Base-by-base conservation (phyloP, 2,113 vertebrate species). In the Indri indri region DNA sequence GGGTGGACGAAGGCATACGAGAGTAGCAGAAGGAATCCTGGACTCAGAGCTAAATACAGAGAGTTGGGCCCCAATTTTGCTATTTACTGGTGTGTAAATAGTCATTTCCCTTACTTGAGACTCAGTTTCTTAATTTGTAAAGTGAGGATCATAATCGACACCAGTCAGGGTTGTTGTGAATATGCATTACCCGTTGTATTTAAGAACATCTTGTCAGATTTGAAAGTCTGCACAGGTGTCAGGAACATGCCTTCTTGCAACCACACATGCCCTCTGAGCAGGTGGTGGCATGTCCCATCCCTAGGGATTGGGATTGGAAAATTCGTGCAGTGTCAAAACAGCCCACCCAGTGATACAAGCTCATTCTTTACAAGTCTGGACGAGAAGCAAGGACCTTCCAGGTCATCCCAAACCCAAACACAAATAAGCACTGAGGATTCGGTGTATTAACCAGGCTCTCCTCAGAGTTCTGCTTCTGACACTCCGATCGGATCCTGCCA, bases 121-220 rank as follows among this genome's bases (percentile, higher is more conserved):
- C 70, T 94, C 37, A n/a, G 16, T 90, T 76, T 70, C 71, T 65
- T 85, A 88, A 71, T 68, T 27, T 65, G 34, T 70, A 52, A 92
- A 74, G 20, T 63, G 20, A 74, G 30, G n/a, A 45, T 57, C 66
- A 77, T 40, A 8, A 84, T 40, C 74, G 25, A 63, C 37, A 59
- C 7, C 11, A 30, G 18, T 20, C 71, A 85, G 70, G 70, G n/a
- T 42, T 84, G 32, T 18, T 71, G 30, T 25, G n/a, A 79, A 25
- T 73, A 27, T 45, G 83, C n/a, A 54, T 47, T 59, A 63, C 13
- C 42, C 40, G 37, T 3, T 5, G 14, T 61, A 57, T 34, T 89
- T 82, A 54, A 52, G 74, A 89, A 42, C 77, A 17, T 40, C 50
- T 37, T 73, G 14, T 65, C 71, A 82, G 45, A 32, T 87, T 37